Evolutionary conservation across 2,888 invertebrate genomes (phyloP).

Genomic region (Ormyrus rosae): DNA sequence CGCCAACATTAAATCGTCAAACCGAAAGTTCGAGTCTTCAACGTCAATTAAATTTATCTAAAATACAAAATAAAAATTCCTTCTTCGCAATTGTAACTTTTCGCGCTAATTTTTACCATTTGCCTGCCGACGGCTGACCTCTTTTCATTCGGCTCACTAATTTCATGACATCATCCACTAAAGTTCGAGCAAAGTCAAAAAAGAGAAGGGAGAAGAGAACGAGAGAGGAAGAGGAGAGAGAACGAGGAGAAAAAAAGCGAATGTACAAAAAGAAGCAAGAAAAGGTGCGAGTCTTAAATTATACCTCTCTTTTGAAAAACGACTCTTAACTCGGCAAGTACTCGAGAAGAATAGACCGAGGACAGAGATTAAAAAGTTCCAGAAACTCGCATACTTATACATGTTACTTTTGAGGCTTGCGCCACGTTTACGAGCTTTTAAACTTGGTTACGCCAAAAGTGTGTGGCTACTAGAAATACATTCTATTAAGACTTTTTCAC

Average conservation of each 20-base stretch:
- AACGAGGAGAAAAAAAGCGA: slow-evolving; percentile 3
- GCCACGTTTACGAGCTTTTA: slow-evolving; percentile 23
- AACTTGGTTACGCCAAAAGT: slow-evolving; percentile 22
- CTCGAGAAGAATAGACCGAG: slow-evolving; percentile 49
- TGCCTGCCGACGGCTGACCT: slow-evolving; percentile 17
- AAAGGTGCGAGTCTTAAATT: slow-evolving; percentile 49
- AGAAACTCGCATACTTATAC: slow-evolving; percentile 38
- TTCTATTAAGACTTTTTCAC: too few relatives aligned
- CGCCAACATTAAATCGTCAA: too few relatives aligned
- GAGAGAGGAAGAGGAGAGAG: neutral
- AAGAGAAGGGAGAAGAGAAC: neutral
- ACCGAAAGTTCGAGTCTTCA: too few relatives aligned
- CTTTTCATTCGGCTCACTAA: slow-evolving; percentile 26
- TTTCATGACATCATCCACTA: slow-evolving; percentile 32
- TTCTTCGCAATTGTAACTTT: neutral
- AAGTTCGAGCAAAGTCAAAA: slow-evolving; percentile 29
- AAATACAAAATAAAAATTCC: neutral
- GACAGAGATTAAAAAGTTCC: slow-evolving; percentile 55
- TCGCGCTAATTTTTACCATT: neutral
- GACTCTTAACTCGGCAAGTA: slow-evolving; percentile 42
- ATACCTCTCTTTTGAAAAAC: slow-evolving; percentile 52
- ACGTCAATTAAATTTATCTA: neutral
- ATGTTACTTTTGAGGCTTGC: slow-evolving; percentile 14
- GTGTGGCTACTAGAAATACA: too few relatives aligned
- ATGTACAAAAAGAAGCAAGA: slow-evolving; percentile 30